Percentiles rank a stretch among this genome's conserved stretches.
These are phyloP conservation scores for Glossophaga mutica DNA, from an alignment of 2,797 vertebrate genomes.

Conservation along the genomic window DNA sequence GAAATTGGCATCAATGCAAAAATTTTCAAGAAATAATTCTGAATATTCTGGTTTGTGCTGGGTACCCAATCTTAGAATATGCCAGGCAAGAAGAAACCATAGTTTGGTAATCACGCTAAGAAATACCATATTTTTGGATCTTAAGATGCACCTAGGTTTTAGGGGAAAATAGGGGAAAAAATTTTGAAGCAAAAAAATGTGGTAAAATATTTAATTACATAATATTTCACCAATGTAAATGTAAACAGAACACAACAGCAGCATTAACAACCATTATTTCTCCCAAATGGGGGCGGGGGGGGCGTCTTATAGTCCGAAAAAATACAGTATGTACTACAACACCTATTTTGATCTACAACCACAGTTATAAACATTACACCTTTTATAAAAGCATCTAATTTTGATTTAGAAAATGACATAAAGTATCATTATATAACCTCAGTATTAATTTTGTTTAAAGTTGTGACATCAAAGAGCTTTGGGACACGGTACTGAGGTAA, in stretches of 20 bases:
- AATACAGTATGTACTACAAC: not conserved
- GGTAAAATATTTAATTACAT: too few relatives aligned
- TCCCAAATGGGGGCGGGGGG: too few relatives aligned
- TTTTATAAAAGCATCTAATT: slow-evolving; percentile 17
- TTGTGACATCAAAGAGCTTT: slow-evolving; percentile 16
- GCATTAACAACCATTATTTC: too few relatives aligned
- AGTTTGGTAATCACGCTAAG: not conserved
- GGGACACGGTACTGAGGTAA: not conserved
- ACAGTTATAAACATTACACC: slow-evolving; percentile 10
- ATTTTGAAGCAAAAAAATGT: too few relatives aligned
- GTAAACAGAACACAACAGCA: too few relatives aligned
- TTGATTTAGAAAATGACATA: slow-evolving; percentile 1
- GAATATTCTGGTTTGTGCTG: not conserved
- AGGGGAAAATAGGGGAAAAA: too few relatives aligned
- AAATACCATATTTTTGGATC: not conserved
- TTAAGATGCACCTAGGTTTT: too few relatives aligned
- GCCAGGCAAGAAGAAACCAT: not conserved
- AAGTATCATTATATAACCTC: not conserved
- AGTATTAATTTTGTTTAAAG: not conserved
- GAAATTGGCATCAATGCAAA: not conserved
- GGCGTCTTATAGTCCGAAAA: too few relatives aligned
- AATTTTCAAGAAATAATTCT: not conserved
- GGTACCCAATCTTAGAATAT: not conserved
- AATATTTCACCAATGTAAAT: too few relatives aligned
- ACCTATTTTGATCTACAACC: not conserved